Evolutionary conservation across 1,140 invertebrate species (phyloP), one percentile per base, ranked within the genome.

Genomic region (Caerostris extrusa): DNA sequence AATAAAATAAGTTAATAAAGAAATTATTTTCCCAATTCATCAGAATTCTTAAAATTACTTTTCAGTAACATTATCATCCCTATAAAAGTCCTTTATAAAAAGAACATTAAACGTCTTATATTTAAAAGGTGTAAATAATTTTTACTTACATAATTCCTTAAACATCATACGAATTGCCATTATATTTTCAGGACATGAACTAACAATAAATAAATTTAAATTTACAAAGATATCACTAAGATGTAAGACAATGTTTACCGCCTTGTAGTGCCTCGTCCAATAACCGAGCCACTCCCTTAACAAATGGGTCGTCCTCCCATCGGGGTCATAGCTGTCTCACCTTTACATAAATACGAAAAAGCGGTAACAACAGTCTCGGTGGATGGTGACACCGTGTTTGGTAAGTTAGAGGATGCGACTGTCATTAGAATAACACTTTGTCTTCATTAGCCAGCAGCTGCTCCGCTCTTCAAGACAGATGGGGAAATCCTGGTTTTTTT

Each of bases 371-470:
- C 61, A 67, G 61, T 67, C 61, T n/a, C 61, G 3, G 61, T 67
- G 61, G 61, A 67, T 6, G 12, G n/a, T 17, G 61, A 67, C 14
- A 58, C 82, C 5, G 17, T 77, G 4, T 10, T 34, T n/a, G 71
- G 34, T 19, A n/a, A 77, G 82, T 56, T n/a, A 2, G 7, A 58
- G 8, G 56, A 89, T 34, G 67, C 87, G n/a, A 67, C 5, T 89
- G 50, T 34, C 87, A 89, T 89, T 89, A 89, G 87, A 14, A n/a
- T 67, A 71, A 89, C 87, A 89, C 87, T 89, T n/a, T 71, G 64
- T 89, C 87, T 89, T 89, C 87, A 89, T 89, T 89, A 89, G 34
- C 57, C 17, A n/a, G 6, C 61, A 89, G 87, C 87, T 89, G 64
- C 58, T 89, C 17, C 50, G 34, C 6, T 50, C 64, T 6, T 50